phyloP scores from a whole-genome alignment of 1,140 invertebrate genomes.

The Ylistrum balloti region DNA sequence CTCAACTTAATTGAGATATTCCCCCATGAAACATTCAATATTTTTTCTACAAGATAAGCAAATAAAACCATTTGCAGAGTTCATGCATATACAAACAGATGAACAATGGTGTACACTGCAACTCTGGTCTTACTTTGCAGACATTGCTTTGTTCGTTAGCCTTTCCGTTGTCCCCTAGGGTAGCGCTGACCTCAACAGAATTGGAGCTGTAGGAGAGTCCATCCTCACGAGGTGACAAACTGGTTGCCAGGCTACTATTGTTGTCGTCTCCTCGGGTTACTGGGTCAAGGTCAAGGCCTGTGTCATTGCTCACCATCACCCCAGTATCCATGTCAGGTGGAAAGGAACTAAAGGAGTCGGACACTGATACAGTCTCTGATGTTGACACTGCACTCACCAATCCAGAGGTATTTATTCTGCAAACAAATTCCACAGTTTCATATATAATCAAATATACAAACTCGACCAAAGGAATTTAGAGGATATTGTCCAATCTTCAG shows the following conservation, averaged over 20 bases:
- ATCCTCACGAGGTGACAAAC: constrained; percentile 67
- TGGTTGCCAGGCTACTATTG: constrained; percentile 56
- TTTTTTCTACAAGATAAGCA: too few species aligned
- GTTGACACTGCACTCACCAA: constrained; percentile 48
- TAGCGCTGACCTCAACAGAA: constrained; percentile 48
- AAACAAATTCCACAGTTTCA: background rate
- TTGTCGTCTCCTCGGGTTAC: constrained; percentile 61
- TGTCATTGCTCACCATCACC: constrained; percentile 57
- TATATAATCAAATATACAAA: too few species aligned
- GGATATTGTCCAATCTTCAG: too few species aligned
- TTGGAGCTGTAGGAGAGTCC: constrained; percentile 52
- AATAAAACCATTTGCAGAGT: constrained; percentile 11
- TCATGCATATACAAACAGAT: background rate
- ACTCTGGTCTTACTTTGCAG: constrained; percentile 84
- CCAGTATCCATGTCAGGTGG: constrained; percentile 63
- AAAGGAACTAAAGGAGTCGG: constrained; percentile 66
- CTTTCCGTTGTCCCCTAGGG: constrained; percentile 47
- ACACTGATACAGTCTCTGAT: constrained; percentile 49
- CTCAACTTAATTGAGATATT: too few species aligned
- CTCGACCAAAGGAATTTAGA: too few species aligned
- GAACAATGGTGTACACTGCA: background rate
- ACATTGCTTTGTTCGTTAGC: constrained; percentile 85
- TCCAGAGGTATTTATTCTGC: background rate
- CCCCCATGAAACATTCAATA: too few species aligned
- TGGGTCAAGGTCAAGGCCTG: constrained; percentile 50